Base-by-base conservation (phyloP, 2,888 invertebrate genomes). In the Pollenia labialis region DNA sequence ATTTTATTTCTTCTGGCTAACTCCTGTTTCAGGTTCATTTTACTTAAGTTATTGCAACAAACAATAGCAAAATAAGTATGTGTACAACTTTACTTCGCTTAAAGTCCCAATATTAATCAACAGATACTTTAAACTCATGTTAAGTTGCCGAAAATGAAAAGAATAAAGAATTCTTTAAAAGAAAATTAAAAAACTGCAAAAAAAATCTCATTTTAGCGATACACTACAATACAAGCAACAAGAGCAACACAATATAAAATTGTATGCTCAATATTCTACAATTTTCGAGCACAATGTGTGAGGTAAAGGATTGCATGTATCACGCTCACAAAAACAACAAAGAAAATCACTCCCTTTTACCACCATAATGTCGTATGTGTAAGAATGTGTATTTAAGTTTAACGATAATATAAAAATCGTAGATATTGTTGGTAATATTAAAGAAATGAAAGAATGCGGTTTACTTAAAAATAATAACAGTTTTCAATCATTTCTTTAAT, bases 301-400 rank as follows among this genome's bases (percentile, higher is more conserved):
- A 75, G 74, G 52, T 60, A 79, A 72, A 40, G 58, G 32, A 81
- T 86, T 81, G 87, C 83, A 87, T 84, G 84, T 18, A 81, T 46
- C 87, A 84, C 84, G 84, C 84, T 72, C 14, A 32, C 56, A 40
- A 32, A 76, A 64, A 44, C 66, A 56, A 60, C 50, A 68, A 11
- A 52, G 44, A 42, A 10, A 40, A 32, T 32, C n/a, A 32, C 18
- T 14, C 46, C 62, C 42, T 42, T 18, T 12, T 6, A 58, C 40
- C 40, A 54, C 14, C 10, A 58, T 9, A 68, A 44, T 60, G 56
- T 69, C 50, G 62, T 44, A 56, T 42, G 14, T 50, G 44, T 74
- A 23, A 4, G 1, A 18, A 16, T 68, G 18, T 48, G 3, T 54
- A 11, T 52, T 40, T 52, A 42, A 12, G 18, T 48, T 48, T 58